These are phyloP conservation scores for Loris lydekkerianus DNA, from an alignment of 2,797 vertebrate genomes.

Conservation along the genomic window DNA sequence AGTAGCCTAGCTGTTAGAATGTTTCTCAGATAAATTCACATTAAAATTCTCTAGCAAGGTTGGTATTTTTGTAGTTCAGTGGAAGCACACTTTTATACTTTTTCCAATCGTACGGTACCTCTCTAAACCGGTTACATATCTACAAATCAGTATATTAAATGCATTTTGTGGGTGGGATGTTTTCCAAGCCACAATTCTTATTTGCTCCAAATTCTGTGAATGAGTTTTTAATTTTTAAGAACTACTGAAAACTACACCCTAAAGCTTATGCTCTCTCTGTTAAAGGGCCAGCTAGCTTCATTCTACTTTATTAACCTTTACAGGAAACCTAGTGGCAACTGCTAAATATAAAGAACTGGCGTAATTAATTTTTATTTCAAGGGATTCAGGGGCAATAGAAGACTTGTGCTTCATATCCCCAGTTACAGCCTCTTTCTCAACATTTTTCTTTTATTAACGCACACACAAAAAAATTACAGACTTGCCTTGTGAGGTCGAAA, in stretches of 20 bases:
- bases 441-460: slow-evolving; percentile 86
- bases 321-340: neutral
- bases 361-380: slow-evolving; percentile 47
- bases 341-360: slow-evolving; percentile 34
- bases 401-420: slow-evolving; percentile 68
- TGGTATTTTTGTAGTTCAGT: neutral
- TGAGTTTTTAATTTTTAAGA: slow-evolving; percentile 62
- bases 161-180: slow-evolving; percentile 15
- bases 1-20: neutral
- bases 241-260: slow-evolving; percentile 60
- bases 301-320: slow-evolving; percentile 22
- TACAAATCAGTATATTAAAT: slow-evolving; percentile 23
- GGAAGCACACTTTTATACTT: slow-evolving; percentile 48
- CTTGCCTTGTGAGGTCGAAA: slow-evolving; percentile 98
- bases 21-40: neutral
- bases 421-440: slow-evolving; percentile 87
- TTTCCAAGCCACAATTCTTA: slow-evolving; percentile 46
- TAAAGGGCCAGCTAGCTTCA: slow-evolving; percentile 15
- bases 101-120: slow-evolving; percentile 2
- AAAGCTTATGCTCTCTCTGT: neutral
- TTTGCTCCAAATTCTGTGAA: slow-evolving; percentile 38
- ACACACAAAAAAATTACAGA: slow-evolving; percentile 87
- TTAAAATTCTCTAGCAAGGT: neutral
- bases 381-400: slow-evolving; percentile 37
- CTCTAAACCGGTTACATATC: slow-evolving; percentile 14